Percentiles rank a stretch among this genome's conserved stretches.
These are phyloP conservation scores for Rhizoglyphus robini DNA, from an alignment of 1,140 invertebrate species.

Conservation along the genomic window DNA sequence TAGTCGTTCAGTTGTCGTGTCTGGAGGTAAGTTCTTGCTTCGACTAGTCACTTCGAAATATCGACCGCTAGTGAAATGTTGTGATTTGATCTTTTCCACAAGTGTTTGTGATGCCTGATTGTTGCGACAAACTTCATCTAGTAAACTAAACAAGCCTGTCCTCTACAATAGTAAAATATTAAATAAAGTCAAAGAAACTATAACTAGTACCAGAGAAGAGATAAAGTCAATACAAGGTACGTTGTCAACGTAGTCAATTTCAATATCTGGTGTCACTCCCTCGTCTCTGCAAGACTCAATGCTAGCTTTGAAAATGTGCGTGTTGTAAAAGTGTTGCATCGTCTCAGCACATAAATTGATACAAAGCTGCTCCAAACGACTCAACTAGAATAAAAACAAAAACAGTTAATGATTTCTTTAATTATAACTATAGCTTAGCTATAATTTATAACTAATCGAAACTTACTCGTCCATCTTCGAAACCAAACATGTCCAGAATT, in stretches of 20 bases:
- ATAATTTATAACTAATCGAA: no score
- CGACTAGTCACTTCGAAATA: conserved; percentile 19
- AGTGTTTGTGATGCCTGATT: conserved; percentile 72
- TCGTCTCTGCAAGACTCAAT: conserved; percentile 86
- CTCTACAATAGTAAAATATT: conserved; percentile 38
- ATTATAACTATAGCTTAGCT: not conserved
- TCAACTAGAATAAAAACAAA: conserved; percentile 42
- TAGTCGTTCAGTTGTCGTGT: not conserved
- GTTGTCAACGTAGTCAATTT: conserved; percentile 87
- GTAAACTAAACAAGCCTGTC: conserved; percentile 73
- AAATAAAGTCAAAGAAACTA: conserved; percentile 18
- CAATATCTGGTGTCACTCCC: conserved; percentile 74
- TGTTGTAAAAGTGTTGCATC: conserved; percentile 95
- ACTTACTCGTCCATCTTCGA: conserved; percentile 64
- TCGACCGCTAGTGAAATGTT: conserved; percentile 57
- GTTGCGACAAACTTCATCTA: conserved; percentile 81
- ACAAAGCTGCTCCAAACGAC: conserved; percentile 79
- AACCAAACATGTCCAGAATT: conserved; percentile 89
- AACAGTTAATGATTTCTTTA: not conserved
- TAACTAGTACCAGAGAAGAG: conserved; percentile 56
- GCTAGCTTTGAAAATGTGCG: conserved; percentile 85
- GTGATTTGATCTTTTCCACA: conserved; percentile 66
- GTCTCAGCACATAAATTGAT: conserved; percentile 90
- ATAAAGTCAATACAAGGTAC: conserved; percentile 89
- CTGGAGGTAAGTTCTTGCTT: not conserved